Evolutionary conservation across 2,888 invertebrate genomes (phyloP), one percentile per base, ranked within the genome.

Genomic region (Cephonodes hylas): DNA sequence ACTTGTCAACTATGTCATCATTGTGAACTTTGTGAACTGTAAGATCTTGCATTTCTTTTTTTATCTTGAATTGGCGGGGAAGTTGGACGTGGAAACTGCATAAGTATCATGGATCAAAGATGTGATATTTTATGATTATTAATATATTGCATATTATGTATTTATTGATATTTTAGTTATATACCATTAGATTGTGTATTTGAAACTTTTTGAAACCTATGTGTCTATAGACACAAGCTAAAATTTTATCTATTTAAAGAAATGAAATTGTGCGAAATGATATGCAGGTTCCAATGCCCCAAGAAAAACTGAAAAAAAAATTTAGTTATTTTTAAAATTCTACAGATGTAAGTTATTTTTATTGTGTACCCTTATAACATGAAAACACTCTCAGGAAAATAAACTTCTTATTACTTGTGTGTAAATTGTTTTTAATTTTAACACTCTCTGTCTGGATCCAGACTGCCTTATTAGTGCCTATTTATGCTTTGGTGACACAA

Each of bases 41-140:
- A 71, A 77, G 77, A 80, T 81, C 77, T 75, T 75, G 73, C 76
- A 73, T 74, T 74, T 76, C 75, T 76, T 72, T 70, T 74, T 68
- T 76, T 73, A 70, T 72, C 73, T 72, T 71, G 67, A 73, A 70
- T 68, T 71, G 73, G 71, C 68, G 76, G 84, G 85, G 82, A 77
- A 74, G 72, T 67, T 75, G 73, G 65, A 68, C 74, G 79, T 81
- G 86, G 85, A 87, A n/a, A 85, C 88, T 88, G 88, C 89, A 83
- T 80, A 80, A 27, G 79, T 84, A 88, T 86, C 86, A 88, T 87
- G 85, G 83, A 89, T 88, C 84, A 86, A 85, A 84, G 83, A 87
- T 90, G 90, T 91, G 90, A 91, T 91, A 90, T 89, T 88, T 88
- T 73, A 81, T 85, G 83, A 83, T 82, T 83, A 77, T 77, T 81